A percentile compares a stretch with the other conserved stretches of the same genome.
Conservation (phyloP, 2,113 vertebrate species). For the Pterophyllum scalare region DNA sequence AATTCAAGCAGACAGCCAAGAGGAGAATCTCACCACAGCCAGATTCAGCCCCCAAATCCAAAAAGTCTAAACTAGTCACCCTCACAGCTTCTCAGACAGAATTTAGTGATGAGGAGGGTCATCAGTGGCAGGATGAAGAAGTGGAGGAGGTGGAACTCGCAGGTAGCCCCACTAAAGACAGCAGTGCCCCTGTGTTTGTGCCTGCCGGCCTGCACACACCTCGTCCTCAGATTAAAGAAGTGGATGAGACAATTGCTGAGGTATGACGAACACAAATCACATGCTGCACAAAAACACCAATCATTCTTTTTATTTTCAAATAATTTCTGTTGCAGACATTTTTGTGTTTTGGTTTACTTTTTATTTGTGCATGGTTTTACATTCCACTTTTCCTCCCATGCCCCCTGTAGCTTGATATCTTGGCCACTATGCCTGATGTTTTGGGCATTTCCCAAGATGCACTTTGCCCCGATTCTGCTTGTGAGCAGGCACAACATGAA, state of each 20-base stretch:
- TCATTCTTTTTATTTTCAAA: conserved; percentile 18
- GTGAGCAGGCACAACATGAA: conserved; percentile 63
- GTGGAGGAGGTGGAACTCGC: conserved; percentile 56
- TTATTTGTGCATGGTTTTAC: conserved; percentile 59
- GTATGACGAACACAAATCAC: conserved; percentile 65
- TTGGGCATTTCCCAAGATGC: conserved; percentile 78
- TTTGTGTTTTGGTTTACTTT: conserved; percentile 7
- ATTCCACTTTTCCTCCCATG: conserved; percentile 57
- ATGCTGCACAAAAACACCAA: not conserved
- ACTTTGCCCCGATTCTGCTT: conserved; percentile 61
- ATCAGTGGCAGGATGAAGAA: conserved; percentile 31
- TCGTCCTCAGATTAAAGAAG: conserved; percentile 79
- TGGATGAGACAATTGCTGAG: conserved; percentile 93
- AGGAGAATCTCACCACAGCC: conserved; percentile 76
- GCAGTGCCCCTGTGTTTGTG: conserved; percentile 87
- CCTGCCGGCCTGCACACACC: conserved; percentile 87
- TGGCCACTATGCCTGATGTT: conserved; percentile 82
- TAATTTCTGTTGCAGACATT: not conserved
- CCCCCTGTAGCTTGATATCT: conserved; percentile 87
- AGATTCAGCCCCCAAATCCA: conserved; percentile 56
- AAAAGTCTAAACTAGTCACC: conserved; percentile 85
- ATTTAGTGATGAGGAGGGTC: conserved; percentile 81
- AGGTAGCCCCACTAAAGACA: conserved; percentile 82
- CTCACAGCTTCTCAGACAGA: conserved; percentile 86
- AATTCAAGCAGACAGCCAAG: conserved; percentile 42